Evolutionary conservation across 2,113 vertebrate genomes (phyloP), one percentile per base, ranked within the genome.

Genomic region (Calonectris borealis): DNA sequence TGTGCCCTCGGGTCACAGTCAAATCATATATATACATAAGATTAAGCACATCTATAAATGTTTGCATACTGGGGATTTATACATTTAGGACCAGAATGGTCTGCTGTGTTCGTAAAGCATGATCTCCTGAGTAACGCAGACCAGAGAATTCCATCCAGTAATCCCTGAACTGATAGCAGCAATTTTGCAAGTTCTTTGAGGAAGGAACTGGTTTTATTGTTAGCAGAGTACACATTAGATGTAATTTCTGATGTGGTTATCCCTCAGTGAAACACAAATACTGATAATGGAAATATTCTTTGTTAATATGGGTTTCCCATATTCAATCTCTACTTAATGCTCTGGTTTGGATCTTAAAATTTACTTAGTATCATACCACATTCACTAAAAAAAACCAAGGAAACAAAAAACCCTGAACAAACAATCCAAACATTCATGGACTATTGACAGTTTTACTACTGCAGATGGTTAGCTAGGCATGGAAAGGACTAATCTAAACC

Each of bases 311-410:
- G 11, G 17, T 49, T 89, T 92, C 29, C 55, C 55, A 52, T 40
- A 77, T 32, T 86, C 48, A 83, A 34, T 64, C 72, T 61, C 81
- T 69, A 52, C 54, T 73, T 31, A 58, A 87, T 83, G 73, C 93
- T 97, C 97, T 97, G 96, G 95, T 96, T 97, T 94, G 93, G 90
- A 80, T 95, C 94, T 96, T 71, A 86, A 95, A 94, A 97, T 95
- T 96, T 46, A 83, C 96, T 97, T 95, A 96, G 96, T 68, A 97
- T 97, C 94, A 57, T 83, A 96, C 80, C 46, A 73, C 62, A 55
- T 12, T 82, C 46, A 86, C 11, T 55, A 16, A 46, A 40, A 83
- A 46, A 34, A 7, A 1, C 2, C 4, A 36, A 36, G 40, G 52
- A 82, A 91, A 96, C 58, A 88, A 85, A 96, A 82, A 21, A 0